Base-by-base conservation (phyloP, 2,113 vertebrate species). In the Ctenodactylus gundi region DNA sequence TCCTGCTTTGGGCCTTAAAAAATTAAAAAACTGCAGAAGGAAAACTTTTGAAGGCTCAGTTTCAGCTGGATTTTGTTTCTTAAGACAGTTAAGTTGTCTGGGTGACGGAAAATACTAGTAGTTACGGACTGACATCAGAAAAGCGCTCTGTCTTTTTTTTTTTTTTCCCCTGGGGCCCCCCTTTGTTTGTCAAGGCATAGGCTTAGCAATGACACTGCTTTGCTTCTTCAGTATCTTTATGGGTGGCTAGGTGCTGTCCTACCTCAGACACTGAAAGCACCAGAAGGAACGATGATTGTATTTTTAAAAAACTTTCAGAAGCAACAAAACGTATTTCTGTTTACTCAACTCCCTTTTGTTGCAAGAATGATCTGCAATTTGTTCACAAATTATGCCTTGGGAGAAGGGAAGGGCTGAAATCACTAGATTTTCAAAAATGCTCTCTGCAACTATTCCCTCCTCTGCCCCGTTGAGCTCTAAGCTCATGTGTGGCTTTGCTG, bases 1-100 rank as follows among this genome's bases (percentile, higher is more conserved):
- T 97, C 87, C 97, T 97, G 91, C 96, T 96, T 96, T 97, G 95
- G 95, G 96, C 88, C 94, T 97, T 95, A 86, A 31, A 97, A 94
- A 82, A n/a, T n/a, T n/a, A 84, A 90, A 90, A 93, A 91, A 85
- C 8, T 44, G 78, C 36, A 97, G 78, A 95, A 94, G 94, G 91
- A 91, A 97, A 96, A 96, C 75, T 97, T 97, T 75, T 93, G 83
- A 97, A 97, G 93, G 86, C 91, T 96, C 90, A 41, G 75, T 97
- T 98, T 98, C 83, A 94, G 91, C 53, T 94, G 96, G 70, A 93
- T 93, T 96, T 94, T 89, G 95, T 97, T 97, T 96, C 95, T 97
- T 93, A 94, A n/a, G 85, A 25, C 60, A 97, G 96, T 84, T 31
- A 41, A 92, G 85, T 72, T 91, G 96, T 62, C 96, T 95, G 90